A percentile compares a stretch with the other conserved stretches of the same genome.
Conservation (phyloP, 1,140 invertebrate species). For the Calliopsis andreniformis region DNA sequence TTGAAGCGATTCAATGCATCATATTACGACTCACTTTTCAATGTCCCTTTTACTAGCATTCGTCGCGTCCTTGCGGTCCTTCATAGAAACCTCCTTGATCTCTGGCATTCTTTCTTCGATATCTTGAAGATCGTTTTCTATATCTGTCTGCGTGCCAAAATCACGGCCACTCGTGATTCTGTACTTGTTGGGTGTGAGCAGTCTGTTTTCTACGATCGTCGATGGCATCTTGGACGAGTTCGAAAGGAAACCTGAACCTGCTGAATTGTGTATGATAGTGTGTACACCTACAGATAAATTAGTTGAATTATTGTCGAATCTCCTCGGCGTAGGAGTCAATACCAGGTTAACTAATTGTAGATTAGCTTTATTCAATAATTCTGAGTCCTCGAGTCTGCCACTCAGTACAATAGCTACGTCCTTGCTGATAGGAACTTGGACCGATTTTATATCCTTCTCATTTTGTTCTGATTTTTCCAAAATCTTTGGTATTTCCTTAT, state of each 20-base stretch:
- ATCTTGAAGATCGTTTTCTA: slow-evolving; percentile 70
- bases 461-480: slow-evolving; percentile 21
- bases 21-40: slow-evolving; percentile 72
- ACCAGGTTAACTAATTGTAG: slow-evolving; percentile 74
- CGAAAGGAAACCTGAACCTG: slow-evolving; percentile 19
- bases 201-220: slow-evolving; percentile 76
- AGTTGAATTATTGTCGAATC: slow-evolving; percentile 54
- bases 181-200: slow-evolving; percentile 85
- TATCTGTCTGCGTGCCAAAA: slow-evolving; percentile 87
- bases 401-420: slow-evolving; percentile 77
- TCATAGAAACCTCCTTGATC: slow-evolving; percentile 59
- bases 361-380: slow-evolving; percentile 68
- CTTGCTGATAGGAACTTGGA: slow-evolving; percentile 74
- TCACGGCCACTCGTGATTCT: slow-evolving; percentile 82
- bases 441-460: slow-evolving; percentile 18
- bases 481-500: background rate
- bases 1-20: slow-evolving; percentile 36
- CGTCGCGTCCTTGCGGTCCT: slow-evolving; percentile 70
- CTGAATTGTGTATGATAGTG: slow-evolving; percentile 63
- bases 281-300: slow-evolving; percentile 72
- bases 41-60: slow-evolving; percentile 70
- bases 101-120: slow-evolving; percentile 60
- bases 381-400: slow-evolving; percentile 72
- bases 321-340: slow-evolving; percentile 64
- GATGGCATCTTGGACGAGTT: slow-evolving; percentile 49